Conservation (phyloP, 2,888 invertebrate species). For the Nezara viridula region DNA sequence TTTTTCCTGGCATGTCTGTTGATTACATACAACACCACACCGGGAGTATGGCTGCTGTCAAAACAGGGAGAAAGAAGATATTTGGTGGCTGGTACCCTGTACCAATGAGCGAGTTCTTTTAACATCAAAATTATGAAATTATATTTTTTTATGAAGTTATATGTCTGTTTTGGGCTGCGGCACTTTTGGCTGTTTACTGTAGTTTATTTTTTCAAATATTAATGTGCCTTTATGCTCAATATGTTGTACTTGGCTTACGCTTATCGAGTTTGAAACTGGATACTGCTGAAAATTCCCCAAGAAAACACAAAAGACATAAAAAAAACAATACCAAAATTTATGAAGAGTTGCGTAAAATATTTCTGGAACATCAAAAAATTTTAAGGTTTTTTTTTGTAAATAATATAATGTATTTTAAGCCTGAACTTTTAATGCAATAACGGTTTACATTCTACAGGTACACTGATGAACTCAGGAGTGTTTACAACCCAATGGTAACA, state of each 20-base stretch:
- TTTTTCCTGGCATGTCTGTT: neutral
- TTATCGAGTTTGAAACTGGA: neutral
- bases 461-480: neutral
- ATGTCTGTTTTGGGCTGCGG: neutral
- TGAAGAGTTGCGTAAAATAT: neutral
- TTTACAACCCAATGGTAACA: slow-evolving; percentile 13
- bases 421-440: neutral
- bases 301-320: neutral
- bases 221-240: slow-evolving; percentile 20
- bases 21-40: slow-evolving; percentile 36
- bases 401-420: neutral
- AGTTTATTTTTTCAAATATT: neutral
- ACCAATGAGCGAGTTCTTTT: slow-evolving; percentile 6
- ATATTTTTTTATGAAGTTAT: neutral
- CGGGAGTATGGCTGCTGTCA: neutral
- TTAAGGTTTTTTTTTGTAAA: neutral
- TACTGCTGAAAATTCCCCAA: neutral
- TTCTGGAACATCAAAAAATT: neutral
- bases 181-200: neutral
- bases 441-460: neutral
- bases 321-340: neutral
- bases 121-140: slow-evolving; percentile 13
- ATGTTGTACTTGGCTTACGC: neutral
- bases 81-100: slow-evolving; percentile 3
- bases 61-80: neutral